These are phyloP conservation scores for Drosophila truncata DNA, from an alignment of 1,140 invertebrate genomes.

Conservation along the genomic window DNA sequence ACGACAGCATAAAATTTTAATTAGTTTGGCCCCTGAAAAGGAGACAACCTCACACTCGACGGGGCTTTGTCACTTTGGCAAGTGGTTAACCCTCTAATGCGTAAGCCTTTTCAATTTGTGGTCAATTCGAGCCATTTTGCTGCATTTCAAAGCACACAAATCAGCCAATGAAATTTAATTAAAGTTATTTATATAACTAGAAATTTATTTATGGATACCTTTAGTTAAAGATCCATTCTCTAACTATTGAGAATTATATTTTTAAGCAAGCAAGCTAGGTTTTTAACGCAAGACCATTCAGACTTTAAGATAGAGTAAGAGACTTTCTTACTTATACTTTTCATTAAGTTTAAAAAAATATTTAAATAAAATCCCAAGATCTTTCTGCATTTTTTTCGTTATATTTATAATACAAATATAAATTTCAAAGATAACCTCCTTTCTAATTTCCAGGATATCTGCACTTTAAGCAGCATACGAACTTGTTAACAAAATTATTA, in stretches of 20 bases:
- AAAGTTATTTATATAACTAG: background rate
- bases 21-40: constrained; percentile 57
- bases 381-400: too few species aligned
- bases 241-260: background rate
- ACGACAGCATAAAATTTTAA: constrained; percentile 76
- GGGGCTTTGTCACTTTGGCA: constrained; percentile 20
- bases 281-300: too few species aligned
- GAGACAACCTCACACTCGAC: constrained; percentile 31
- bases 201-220: background rate
- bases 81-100: constrained; percentile 19
- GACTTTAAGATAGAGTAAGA: too few species aligned
- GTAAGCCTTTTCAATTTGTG: constrained; percentile 45
- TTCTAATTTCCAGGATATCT: background rate
- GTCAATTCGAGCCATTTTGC: constrained; percentile 48
- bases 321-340: too few species aligned
- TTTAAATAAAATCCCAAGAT: too few species aligned
- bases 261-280: too few species aligned
- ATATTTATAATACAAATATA: too few species aligned
- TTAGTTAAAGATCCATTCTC: too few species aligned
- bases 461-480: background rate
- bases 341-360: too few species aligned
- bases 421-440: background rate
- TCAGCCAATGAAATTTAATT: background rate
- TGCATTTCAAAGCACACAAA: background rate
- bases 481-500: background rate